Conservation (phyloP, 2,888 invertebrate genomes). For the Serripes groenlandicus region DNA sequence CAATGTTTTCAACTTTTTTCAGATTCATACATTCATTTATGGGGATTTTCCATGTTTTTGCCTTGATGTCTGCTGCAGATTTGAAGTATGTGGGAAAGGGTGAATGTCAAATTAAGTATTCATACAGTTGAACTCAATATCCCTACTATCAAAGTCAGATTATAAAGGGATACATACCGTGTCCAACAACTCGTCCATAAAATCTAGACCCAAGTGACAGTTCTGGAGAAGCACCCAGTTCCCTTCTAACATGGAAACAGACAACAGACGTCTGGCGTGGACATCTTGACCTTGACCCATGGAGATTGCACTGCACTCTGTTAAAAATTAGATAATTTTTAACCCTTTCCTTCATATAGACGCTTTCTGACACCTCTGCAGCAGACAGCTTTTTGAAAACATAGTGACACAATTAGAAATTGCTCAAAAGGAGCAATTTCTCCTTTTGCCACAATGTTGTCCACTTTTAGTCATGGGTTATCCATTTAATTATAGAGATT, state of each 20-base stretch:
- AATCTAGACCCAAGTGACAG: slow-evolving; percentile 97
- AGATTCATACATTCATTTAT: neutral
- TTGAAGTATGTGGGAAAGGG: too few species aligned
- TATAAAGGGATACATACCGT: slow-evolving; percentile 88
- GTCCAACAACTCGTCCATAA: slow-evolving; percentile 97
- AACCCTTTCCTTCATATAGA: slow-evolving; percentile 94
- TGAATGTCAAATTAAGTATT: too few species aligned
- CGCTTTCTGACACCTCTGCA: too few species aligned
- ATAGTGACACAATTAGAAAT: too few species aligned
- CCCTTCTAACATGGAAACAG: slow-evolving; percentile 92
- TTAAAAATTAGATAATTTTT: slow-evolving; percentile 88
- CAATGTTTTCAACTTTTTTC: neutral
- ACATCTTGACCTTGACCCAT: slow-evolving; percentile 99
- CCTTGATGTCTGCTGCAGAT: too few species aligned
- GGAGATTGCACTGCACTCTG: slow-evolving; percentile 92
- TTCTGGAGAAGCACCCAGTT: slow-evolving; percentile 98
- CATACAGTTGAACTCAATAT: too few species aligned
- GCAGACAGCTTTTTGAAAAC: too few species aligned
- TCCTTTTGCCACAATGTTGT: too few species aligned
- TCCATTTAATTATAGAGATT: too few species aligned
- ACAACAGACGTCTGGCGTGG: slow-evolving; percentile 94
- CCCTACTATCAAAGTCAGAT: neutral
- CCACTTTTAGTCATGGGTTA: too few species aligned
- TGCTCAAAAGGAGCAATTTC: too few species aligned
- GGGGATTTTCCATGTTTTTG: too few species aligned